These are phyloP conservation scores for Coregonus sp. DNA, from an alignment of 2,797 vertebrate genomes.

Conservation along the genomic window DNA sequence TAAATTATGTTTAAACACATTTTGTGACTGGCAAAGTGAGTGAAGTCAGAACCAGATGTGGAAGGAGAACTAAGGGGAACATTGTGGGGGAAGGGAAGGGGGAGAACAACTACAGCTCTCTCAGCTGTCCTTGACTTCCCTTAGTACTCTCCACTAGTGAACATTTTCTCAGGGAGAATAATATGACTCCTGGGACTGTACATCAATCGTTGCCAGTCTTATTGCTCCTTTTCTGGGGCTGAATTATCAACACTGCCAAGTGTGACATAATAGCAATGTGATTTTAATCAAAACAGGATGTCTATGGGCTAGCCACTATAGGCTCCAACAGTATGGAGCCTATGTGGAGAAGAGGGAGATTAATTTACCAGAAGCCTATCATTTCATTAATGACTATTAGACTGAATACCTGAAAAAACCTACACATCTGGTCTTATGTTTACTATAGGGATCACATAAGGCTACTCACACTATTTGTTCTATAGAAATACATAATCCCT, in stretches of 20 bases:
- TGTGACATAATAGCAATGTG: slow-evolving; percentile 74
- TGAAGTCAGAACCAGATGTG: slow-evolving; percentile 67
- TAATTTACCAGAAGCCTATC: slow-evolving; percentile 8
- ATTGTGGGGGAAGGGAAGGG: slow-evolving; percentile 58
- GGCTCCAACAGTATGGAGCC: slow-evolving; percentile 50
- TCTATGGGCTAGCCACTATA: slow-evolving; percentile 47
- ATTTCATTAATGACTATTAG: not conserved
- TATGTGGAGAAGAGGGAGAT: slow-evolving; percentile 45
- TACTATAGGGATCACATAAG: not conserved
- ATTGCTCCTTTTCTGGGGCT: slow-evolving; percentile 58
- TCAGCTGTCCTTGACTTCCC: slow-evolving; percentile 63
- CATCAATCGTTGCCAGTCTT: slow-evolving; percentile 39
- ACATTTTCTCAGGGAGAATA: slow-evolving; percentile 52
- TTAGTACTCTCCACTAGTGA: slow-evolving; percentile 41
- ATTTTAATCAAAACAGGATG: slow-evolving; percentile 81
- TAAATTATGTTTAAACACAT: slow-evolving; percentile 5
- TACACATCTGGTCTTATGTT: not conserved
- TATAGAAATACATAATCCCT: not conserved
- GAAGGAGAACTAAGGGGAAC: slow-evolving; percentile 14
- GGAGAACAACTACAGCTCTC: slow-evolving; percentile 58
- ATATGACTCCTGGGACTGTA: slow-evolving; percentile 38
- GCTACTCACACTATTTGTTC: slow-evolving; percentile 15
- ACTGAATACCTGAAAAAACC: not conserved
- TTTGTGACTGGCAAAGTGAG: slow-evolving; percentile 27
- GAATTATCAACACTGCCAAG: slow-evolving; percentile 64